Base-by-base conservation (phyloP, 1,140 invertebrate genomes). In the Zaprionus lachaisei region DNA sequence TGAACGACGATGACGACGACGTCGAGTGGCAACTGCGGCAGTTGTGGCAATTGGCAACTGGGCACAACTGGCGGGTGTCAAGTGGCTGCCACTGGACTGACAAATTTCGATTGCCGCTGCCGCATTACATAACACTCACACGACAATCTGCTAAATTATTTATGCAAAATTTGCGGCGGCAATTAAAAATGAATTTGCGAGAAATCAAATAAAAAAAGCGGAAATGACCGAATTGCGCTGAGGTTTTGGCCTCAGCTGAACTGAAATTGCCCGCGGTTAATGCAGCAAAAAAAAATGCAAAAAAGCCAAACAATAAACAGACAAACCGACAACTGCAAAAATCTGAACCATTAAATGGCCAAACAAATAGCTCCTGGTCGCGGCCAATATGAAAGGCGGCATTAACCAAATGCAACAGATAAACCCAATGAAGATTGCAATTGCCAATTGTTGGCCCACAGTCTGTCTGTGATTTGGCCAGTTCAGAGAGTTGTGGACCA, bases 401-500 rank as follows among this genome's bases (percentile, higher is more conserved):
- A 69, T 37, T 49, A 55, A 24, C 66, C 74, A 68, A 89, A 82
- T 75, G 73, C 73, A 80, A 49, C 0, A 74, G 84, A 87, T 87
- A 83, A 87, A 71, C 63, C 58, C 49, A 81, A 76, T 76, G 81
- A 81, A 83, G 79, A 85, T 86, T 82, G 83, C 83, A 65, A 70
- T 77, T 81, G 71, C 34, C 78, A 84, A 84, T 81, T 81, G 82
- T 75, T 83, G 58, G 44, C 44, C n/a, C 41, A 47, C 41, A 47
- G 17, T 17, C 66, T 74, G 17, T 31, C 37, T 77, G 54, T 17
- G 68, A 77, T 77, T 66, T 62, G 54, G 37, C 58, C 58, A 67
- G 44, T 15, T 14, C 37, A 38, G 37, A 38, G 41, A 47, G 41
- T 47, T 47, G 15, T 7, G 41, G 2, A 17, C n/a, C 26, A 15